phyloP scores from a whole-genome alignment of 2,888 invertebrate genomes.

The Drosophila mercatorum region DNA sequence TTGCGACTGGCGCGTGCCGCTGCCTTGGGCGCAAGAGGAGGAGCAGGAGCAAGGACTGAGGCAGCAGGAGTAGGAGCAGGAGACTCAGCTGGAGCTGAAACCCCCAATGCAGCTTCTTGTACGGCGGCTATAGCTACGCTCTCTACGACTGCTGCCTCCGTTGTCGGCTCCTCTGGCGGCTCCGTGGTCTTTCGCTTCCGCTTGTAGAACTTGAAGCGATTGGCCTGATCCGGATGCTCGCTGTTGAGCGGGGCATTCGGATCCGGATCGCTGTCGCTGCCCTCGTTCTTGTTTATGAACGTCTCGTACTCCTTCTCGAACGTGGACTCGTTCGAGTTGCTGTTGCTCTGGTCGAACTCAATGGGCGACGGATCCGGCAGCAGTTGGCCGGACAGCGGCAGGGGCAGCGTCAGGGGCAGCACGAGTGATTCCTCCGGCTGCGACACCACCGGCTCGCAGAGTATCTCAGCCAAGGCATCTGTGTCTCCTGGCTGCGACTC shows the following conservation, averaged over 20 bases:
- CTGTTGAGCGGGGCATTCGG: slow-evolving; percentile 20
- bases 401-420: slow-evolving; percentile 17
- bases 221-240: slow-evolving; percentile 62
- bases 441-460: slow-evolving; percentile 26
- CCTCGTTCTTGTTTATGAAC: slow-evolving; percentile 77
- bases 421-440: slow-evolving; percentile 1
- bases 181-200: slow-evolving; percentile 73
- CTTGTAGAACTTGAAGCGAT: slow-evolving; percentile 78
- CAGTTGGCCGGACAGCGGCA: slow-evolving; percentile 38
- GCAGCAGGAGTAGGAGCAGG: not conserved
- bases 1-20: slow-evolving; percentile 49
- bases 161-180: not conserved
- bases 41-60: rapidly evolving
- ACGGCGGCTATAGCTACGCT: not conserved
- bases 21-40: slow-evolving; percentile 34
- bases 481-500: slow-evolving; percentile 26
- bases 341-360: slow-evolving; percentile 74
- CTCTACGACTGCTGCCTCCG: not conserved
- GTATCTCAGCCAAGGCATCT: slow-evolving; percentile 46
- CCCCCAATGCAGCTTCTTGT: not conserved
- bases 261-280: slow-evolving; percentile 64
- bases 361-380: slow-evolving; percentile 37
- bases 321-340: slow-evolving; percentile 78
- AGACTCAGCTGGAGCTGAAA: not conserved
- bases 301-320: slow-evolving; percentile 82